Percentiles rank a stretch among this genome's conserved stretches.
phyloP scores from a whole-genome alignment of 2,113 vertebrate genomes.

The Ovis canadensis region DNA sequence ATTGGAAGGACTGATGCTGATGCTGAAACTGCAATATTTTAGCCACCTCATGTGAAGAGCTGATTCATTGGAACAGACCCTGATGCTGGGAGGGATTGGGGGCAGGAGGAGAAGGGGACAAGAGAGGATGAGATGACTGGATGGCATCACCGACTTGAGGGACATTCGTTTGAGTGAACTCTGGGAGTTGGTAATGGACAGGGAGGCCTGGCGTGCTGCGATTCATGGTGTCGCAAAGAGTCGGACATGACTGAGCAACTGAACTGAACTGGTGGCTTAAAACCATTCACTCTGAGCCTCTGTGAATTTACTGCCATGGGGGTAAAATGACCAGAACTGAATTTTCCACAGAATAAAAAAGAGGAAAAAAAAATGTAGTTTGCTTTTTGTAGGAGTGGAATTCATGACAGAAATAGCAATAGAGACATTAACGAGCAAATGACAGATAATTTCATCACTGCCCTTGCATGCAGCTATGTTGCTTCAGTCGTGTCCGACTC shows the following conservation, averaged over 20 bases:
- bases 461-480: neutral
- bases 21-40: too few species aligned
- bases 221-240: too few species aligned
- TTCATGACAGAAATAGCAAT: neutral
- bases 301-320: neutral
- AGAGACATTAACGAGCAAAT: neutral
- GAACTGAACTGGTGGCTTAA: neutral
- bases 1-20: too few species aligned
- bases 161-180: too few species aligned
- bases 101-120: too few species aligned
- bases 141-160: rapidly evolving
- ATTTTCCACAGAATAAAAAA: neutral
- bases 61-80: too few species aligned
- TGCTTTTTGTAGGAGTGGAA: neutral
- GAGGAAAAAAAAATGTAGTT: neutral
- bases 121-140: rapidly evolving
- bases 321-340: neutral
- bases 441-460: neutral
- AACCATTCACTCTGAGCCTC: neutral
- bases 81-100: too few species aligned
- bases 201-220: too few species aligned
- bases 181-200: too few species aligned
- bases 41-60: rapidly evolving
- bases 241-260: rapidly evolving
- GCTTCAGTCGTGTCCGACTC: rapidly evolving